Percentiles rank a stretch among this genome's conserved stretches.
Conservation (phyloP, 2,113 vertebrate species). For the Conger conger region DNA sequence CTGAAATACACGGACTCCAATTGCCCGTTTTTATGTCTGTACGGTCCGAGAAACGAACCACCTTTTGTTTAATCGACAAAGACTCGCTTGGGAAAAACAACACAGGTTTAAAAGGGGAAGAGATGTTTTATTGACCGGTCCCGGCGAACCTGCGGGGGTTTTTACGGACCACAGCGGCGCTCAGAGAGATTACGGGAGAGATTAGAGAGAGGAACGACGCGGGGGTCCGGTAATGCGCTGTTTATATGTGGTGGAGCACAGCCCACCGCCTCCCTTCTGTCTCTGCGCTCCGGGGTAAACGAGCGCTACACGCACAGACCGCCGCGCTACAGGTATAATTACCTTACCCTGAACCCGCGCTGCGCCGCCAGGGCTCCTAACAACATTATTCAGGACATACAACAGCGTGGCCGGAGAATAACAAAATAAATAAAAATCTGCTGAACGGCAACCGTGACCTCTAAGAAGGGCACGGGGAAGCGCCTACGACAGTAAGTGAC, state of each 20-base stretch:
- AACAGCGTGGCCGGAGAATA: background rate
- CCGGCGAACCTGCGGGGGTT: background rate
- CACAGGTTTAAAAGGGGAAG: conserved; percentile 21
- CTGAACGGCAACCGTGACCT: conserved; percentile 50
- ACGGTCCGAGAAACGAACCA: conserved; percentile 12
- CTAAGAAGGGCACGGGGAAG: conserved; percentile 45
- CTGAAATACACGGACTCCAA: background rate
- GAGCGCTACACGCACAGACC: conserved; percentile 20
- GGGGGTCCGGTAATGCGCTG: background rate
- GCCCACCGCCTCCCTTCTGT: background rate
- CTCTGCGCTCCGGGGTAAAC: conserved; percentile 24
- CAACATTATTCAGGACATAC: conserved; percentile 42
- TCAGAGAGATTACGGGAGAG: conserved; percentile 8
- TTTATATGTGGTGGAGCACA: background rate
- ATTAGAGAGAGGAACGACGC: background rate
- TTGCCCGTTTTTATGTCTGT: background rate
- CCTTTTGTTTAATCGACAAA: conserved; percentile 24
- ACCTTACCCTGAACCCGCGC: conserved; percentile 18
- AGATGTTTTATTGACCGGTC: conserved; percentile 37
- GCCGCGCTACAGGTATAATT: conserved; percentile 34
- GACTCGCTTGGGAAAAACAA: conserved; percentile 15
- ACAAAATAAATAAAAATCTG: conserved; percentile 18
- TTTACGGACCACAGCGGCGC: conserved; percentile 30
- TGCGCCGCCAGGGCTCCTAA: conserved; percentile 27
- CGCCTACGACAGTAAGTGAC: conserved; percentile 42